phyloP scores from a whole-genome alignment of 30 jellyfish, hydroid and myxozoan genomes.

The Phacellophora camtschatica region DNA sequence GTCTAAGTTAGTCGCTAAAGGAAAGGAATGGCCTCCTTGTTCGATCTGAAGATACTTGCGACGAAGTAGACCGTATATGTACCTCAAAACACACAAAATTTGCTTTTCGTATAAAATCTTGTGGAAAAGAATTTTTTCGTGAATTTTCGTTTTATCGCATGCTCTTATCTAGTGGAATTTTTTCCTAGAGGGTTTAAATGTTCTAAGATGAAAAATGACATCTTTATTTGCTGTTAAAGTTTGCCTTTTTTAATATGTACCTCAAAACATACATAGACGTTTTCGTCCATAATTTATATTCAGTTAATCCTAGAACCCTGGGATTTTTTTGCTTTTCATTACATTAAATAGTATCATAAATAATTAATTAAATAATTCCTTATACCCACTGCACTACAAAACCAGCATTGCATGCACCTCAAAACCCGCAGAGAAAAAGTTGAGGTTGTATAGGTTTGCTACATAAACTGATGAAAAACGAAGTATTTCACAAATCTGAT shows the following conservation, averaged over 20 bases:
- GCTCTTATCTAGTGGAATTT: neutral
- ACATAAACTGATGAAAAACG: neutral
- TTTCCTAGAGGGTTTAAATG: neutral
- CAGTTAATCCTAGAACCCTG: neutral
- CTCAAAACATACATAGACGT: neutral
- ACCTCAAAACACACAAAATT: neutral
- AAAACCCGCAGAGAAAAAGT: neutral
- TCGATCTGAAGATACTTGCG: too few species aligned
- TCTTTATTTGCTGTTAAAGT: neutral
- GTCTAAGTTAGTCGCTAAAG: too few species aligned
- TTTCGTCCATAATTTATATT: too few species aligned
- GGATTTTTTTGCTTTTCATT: neutral
- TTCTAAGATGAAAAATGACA: neutral
- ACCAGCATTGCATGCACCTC: neutral
- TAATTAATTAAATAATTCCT: neutral
- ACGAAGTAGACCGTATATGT: neutral
- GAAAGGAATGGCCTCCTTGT: too few species aligned
- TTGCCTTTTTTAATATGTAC: neutral
- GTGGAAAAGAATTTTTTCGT: neutral
- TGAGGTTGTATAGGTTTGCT: neutral
- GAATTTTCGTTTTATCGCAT: neutral
- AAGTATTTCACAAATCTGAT: neutral
- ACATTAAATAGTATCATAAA: neutral
- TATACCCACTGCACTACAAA: neutral
- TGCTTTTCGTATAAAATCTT: neutral